Conservation (phyloP, 2,113 vertebrate genomes). For the Leptocoma aspasia region DNA sequence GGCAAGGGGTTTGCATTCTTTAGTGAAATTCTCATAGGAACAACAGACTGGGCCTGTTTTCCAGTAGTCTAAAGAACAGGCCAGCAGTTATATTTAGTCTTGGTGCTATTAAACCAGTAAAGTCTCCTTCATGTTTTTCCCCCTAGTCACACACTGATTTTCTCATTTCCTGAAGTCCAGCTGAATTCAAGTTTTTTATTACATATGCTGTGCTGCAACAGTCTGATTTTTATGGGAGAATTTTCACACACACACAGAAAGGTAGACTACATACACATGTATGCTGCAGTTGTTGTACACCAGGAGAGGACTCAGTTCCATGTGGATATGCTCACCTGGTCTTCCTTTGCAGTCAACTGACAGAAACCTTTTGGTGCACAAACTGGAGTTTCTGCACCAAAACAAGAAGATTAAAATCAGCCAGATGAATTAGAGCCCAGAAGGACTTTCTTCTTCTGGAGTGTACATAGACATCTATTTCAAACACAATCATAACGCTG, state of each 20-base stretch:
- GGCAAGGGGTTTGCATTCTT: constrained; percentile 43
- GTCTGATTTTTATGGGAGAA: background rate
- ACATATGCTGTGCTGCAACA: background rate
- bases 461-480: background rate
- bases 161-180: constrained; percentile 45
- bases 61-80: background rate
- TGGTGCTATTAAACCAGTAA: background rate
- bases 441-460: background rate
- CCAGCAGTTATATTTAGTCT: constrained; percentile 16
- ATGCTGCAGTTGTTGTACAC: background rate
- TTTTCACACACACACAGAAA: background rate
- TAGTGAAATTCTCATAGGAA: constrained; percentile 22
- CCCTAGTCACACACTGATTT: background rate
- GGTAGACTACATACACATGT: fast-evolving
- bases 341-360: background rate
- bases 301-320: background rate
- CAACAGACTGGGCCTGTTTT: background rate
- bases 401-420: background rate
- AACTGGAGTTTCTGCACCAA: background rate
- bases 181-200: constrained; percentile 7
- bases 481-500: background rate
- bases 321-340: background rate
- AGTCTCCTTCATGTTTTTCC: background rate
- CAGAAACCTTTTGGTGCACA: background rate
- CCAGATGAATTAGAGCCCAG: background rate